Base-by-base conservation (phyloP, 2,113 vertebrate genomes). In the Bubo blakistoni region DNA sequence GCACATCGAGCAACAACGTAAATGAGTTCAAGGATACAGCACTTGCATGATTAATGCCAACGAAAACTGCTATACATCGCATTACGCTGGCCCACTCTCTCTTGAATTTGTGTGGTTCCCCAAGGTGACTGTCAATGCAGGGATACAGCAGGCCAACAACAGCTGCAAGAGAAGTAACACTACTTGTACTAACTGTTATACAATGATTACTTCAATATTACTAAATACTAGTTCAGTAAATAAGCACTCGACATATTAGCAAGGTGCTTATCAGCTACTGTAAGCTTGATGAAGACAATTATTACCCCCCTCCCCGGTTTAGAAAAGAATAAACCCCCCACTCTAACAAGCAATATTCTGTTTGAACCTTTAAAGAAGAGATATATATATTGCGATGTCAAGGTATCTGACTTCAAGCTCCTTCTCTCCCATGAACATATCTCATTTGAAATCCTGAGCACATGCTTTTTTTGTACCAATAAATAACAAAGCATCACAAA, bases 51-150 rank as follows among this genome's bases (percentile, higher is more conserved):
- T 98, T 99, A 90, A 99, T 99, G 93, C 98, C 98, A 12, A 99
- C 98, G 2, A 99, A 99, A 3, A 99, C 98, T 0, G 98, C 98
- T 34, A 99, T 98, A 11, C 98, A 99, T 62, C 98, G 97, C 98
- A 99, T 98, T 20, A 99, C 98, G 8, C 98, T 99, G 94, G 98
- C 98, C 98, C 98, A 99, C 57, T 98, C 98, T 55, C 98, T 88
- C 98, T 98, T 98, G 90, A 98, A 98, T 38, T 98, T 98, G 98
- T 98, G 98, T 4, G 98, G 98, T 38, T 98, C 98, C n/a, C 98
- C 98, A 19, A 99, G 98, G 89, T 96, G 98, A 57, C 98, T 98
- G 98, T 98, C 98, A 21, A 99, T 98, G 93, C 98, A 99, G 70
- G 98, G 98, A 66, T 98, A 99, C 80, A 99, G 97, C 74, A 99